Conservation (phyloP, 2,113 vertebrate species). For the Potamarius usumacintae region DNA sequence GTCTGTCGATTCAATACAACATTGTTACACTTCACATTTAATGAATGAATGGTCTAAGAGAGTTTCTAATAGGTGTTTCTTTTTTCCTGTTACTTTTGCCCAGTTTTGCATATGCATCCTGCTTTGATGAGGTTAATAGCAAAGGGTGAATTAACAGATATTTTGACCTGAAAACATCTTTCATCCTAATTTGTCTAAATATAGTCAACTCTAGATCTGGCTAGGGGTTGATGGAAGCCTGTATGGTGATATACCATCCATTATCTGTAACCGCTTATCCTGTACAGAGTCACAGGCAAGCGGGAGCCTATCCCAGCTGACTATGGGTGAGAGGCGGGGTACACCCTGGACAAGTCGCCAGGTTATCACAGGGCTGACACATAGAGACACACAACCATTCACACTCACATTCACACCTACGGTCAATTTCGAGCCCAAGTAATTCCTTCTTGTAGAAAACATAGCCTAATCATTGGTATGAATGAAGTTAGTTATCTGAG, state of each 20-base stretch:
- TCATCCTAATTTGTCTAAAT: neutral
- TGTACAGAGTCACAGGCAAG: too few relatives aligned
- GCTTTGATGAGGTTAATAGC: neutral
- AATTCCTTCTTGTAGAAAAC: neutral
- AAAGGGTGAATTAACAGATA: neutral
- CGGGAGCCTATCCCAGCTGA: too few relatives aligned
- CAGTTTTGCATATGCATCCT: neutral
- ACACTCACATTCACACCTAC: too few relatives aligned
- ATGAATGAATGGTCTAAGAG: neutral
- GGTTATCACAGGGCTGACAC: too few relatives aligned
- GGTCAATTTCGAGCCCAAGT: neutral
- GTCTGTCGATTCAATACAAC: slow-evolving; percentile 55
- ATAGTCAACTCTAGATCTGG: too few relatives aligned
- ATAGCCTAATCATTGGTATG: neutral
- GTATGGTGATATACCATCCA: too few relatives aligned
- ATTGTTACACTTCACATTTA: neutral
- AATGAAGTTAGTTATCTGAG: neutral
- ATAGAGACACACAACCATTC: too few relatives aligned
- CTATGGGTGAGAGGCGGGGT: too few relatives aligned
- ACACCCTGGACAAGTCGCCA: too few relatives aligned
- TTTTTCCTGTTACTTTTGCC: neutral
- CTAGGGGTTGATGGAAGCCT: too few relatives aligned
- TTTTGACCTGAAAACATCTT: too few relatives aligned
- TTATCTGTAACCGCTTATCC: too few relatives aligned
- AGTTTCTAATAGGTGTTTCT: neutral